phyloP scores from a whole-genome alignment of 2,113 vertebrate genomes.

The Melozone crissalis region DNA sequence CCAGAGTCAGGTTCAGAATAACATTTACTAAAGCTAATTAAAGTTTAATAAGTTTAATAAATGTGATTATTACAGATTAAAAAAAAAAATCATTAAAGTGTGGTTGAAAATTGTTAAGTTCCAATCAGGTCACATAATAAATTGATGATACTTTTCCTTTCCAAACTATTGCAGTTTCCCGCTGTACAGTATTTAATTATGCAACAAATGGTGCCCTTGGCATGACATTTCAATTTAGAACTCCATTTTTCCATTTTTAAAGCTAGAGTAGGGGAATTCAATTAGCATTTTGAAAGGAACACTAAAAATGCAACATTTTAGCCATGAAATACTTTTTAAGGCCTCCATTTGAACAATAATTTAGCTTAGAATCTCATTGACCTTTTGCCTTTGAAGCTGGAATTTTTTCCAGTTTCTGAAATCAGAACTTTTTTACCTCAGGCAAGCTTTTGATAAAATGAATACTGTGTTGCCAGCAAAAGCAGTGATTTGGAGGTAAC shows the following conservation, averaged over 20 bases:
- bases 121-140: constrained; percentile 73
- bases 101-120: constrained; percentile 76
- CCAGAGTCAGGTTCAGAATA: constrained; percentile 72
- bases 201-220: constrained; percentile 65
- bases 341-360: constrained; percentile 47
- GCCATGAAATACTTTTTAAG: constrained; percentile 45
- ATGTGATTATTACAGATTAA: constrained; percentile 79
- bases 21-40: constrained; percentile 87
- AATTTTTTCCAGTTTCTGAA: constrained; percentile 8
- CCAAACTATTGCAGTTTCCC: constrained; percentile 68
- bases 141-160: constrained; percentile 66
- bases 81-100: constrained; percentile 82
- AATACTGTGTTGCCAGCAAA: background rate
- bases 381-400: constrained; percentile 17
- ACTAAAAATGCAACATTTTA: constrained; percentile 66
- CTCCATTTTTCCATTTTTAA: constrained; percentile 74
- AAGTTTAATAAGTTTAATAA: constrained; percentile 92
- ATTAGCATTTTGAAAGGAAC: constrained; percentile 72
- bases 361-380: constrained; percentile 50
- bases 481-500: background rate
- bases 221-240: constrained; percentile 64
- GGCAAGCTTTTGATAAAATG: background rate
- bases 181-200: constrained; percentile 68
- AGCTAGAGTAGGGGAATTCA: constrained; percentile 66
- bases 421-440: background rate